Percentiles rank a stretch among this genome's conserved stretches.
Conservation (phyloP, 2,113 vertebrate species). For the Struthio camelus region DNA sequence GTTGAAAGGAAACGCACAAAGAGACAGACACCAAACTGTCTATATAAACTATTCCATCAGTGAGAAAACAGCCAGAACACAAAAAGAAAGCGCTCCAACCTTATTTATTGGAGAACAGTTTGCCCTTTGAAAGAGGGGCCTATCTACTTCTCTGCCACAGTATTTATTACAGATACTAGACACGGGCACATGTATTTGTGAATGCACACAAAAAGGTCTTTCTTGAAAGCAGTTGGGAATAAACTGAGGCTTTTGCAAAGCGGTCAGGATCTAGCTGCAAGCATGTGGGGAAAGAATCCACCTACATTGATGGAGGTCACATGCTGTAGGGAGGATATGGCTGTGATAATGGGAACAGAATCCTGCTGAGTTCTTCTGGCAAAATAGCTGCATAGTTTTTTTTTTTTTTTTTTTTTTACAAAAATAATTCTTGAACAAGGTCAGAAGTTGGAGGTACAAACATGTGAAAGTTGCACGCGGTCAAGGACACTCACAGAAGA, state of each 20-base stretch:
- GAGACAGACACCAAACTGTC: not conserved
- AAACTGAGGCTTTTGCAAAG: not conserved
- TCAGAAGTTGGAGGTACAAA: not conserved
- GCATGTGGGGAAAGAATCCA: not conserved
- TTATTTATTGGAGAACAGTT: not conserved
- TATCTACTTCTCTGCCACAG: not conserved
- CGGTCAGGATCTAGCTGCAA: not conserved
- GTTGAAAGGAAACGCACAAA: not conserved
- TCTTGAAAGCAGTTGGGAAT: not conserved
- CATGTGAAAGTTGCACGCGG: not conserved
- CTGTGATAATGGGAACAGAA: not conserved
- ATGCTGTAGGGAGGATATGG: rapidly evolving
- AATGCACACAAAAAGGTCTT: not conserved
- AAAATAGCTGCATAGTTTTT: not conserved
- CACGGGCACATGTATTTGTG: rapidly evolving
- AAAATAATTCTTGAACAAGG: not conserved
- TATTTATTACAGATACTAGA: not conserved
- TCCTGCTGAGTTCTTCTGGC: not conserved
- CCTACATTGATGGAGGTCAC: not conserved
- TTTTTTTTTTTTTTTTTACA: too few species aligned
- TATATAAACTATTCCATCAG: not conserved
- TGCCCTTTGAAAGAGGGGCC: not conserved
- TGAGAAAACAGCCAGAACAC: not conserved
- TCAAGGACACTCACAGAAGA: not conserved
- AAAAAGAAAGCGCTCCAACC: not conserved